phyloP scores from a whole-genome alignment of 2,888 invertebrate species.

The Biston betularia region DNA sequence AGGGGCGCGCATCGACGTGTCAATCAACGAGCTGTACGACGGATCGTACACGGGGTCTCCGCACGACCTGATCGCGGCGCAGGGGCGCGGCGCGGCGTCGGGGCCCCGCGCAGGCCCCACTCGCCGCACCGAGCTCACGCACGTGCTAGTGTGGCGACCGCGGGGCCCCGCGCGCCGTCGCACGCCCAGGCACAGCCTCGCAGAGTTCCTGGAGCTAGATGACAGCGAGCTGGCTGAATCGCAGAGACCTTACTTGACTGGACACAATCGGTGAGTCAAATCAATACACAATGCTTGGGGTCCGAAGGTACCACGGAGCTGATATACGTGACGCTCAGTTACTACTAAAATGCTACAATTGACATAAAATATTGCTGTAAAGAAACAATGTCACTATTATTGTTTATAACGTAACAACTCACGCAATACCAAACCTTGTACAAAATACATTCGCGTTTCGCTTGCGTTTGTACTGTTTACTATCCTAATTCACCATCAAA shows the following conservation, averaged over 20 bases:
- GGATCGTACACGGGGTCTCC: constrained; percentile 98
- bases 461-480: too few species aligned
- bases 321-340: constrained; percentile 10
- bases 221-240: constrained; percentile 92
- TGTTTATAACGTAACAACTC: too few species aligned
- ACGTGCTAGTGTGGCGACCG: constrained; percentile 92
- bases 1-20: constrained; percentile 96
- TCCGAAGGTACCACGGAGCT: too few species aligned
- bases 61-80: constrained; percentile 94
- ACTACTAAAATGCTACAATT: too few species aligned
- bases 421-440: too few species aligned
- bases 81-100: constrained; percentile 89
- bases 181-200: constrained; percentile 89
- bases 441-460: too few species aligned
- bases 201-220: constrained; percentile 95
- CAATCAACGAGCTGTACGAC: constrained; percentile 97
- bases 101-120: constrained; percentile 91
- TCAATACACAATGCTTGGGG: not conserved
- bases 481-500: not conserved
- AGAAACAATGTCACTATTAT: too few species aligned
- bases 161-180: constrained; percentile 76
- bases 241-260: constrained; percentile 95
- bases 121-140: constrained; percentile 91
- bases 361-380: too few species aligned
- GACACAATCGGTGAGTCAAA: constrained; percentile 91